A percentile compares a stretch with the other conserved stretches of the same genome.
These are phyloP conservation scores for Polymixis lichenea DNA, from an alignment of 2,888 invertebrate species.

Conservation along the genomic window DNA sequence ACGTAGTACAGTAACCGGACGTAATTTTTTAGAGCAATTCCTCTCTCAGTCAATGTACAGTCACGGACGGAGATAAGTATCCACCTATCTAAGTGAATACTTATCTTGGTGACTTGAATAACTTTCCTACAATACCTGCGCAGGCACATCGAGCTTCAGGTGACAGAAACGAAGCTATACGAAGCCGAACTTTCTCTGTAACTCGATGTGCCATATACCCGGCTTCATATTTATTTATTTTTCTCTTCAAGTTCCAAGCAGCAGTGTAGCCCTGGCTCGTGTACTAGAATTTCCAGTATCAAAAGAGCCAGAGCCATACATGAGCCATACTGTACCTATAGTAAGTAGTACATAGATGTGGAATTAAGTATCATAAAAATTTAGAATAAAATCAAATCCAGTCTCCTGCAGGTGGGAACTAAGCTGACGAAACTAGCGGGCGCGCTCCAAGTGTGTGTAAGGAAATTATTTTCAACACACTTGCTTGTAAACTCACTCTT, in stretches of 20 bases:
- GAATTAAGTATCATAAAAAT: constrained; percentile 60
- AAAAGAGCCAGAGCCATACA: too few relatives aligned
- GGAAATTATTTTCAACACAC: neutral
- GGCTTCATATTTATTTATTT: too few relatives aligned
- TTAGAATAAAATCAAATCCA: constrained; percentile 72
- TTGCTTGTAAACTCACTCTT: too few relatives aligned
- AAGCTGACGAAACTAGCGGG: constrained; percentile 21
- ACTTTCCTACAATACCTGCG: neutral
- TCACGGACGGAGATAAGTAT: constrained; percentile 1
- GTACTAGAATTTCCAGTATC: too few relatives aligned
- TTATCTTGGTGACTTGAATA: neutral
- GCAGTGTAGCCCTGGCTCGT: too few relatives aligned
- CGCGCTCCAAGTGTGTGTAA: neutral
- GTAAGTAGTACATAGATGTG: constrained; percentile 14
- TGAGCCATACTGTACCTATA: neutral
- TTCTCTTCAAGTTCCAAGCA: too few relatives aligned
- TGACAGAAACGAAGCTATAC: neutral
- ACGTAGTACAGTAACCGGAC: neutral
- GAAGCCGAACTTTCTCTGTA: neutral
- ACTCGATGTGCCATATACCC: neutral
- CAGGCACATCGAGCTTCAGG: neutral
- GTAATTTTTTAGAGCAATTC: neutral
- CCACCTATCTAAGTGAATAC: neutral
- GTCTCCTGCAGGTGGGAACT: constrained; percentile 76
- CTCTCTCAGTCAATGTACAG: neutral